Conservation (phyloP, 2,888 invertebrate species). For the Notocelia uddmanniana region DNA sequence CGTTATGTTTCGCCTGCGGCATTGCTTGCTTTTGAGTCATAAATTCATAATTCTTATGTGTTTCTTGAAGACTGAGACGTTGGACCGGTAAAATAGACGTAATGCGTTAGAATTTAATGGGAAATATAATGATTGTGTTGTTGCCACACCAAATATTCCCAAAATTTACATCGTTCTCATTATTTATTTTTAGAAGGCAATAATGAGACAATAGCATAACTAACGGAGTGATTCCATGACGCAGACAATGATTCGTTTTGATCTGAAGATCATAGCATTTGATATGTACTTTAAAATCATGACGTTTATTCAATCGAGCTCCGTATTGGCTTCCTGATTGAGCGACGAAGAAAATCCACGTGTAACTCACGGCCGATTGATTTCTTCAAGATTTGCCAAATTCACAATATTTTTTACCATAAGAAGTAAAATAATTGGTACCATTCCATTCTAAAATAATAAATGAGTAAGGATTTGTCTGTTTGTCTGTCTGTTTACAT, state of each 20-base stretch:
- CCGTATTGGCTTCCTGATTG: not conserved
- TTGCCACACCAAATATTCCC: not conserved
- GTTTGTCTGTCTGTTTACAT: too few species aligned
- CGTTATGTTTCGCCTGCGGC: conserved; percentile 2
- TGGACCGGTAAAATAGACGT: not conserved
- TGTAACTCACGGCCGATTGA: not conserved
- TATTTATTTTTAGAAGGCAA: too few species aligned
- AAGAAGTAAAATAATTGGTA: too few species aligned
- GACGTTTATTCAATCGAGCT: not conserved
- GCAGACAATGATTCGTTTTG: not conserved
- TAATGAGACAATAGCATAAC: too few species aligned
- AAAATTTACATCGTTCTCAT: not conserved
- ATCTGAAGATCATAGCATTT: not conserved
- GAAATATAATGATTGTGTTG: not conserved
- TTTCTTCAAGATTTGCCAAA: not conserved
- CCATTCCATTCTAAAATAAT: too few species aligned
- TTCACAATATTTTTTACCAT: not conserved
- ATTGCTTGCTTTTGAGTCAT: not conserved
- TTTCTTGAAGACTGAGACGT: not conserved
- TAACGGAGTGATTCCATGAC: too few species aligned
- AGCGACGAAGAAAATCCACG: not conserved
- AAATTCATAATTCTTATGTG: not conserved
- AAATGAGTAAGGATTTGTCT: too few species aligned
- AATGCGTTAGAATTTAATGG: not conserved
- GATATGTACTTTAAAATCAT: conserved; percentile 1